Evolutionary conservation across 2,888 invertebrate species (phyloP), one percentile per base, ranked within the genome.

Genomic region (Uloborus plumipes): DNA sequence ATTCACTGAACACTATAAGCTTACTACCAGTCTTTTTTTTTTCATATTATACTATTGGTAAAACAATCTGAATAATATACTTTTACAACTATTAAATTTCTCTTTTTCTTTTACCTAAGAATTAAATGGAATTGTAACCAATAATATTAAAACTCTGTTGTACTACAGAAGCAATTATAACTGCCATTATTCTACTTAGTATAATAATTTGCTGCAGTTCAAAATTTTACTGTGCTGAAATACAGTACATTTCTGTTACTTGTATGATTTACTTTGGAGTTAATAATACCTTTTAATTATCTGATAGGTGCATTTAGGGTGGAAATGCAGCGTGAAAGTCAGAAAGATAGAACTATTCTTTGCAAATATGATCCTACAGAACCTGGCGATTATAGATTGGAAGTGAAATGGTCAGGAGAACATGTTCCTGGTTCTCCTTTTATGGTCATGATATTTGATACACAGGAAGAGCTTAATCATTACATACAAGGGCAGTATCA

Each of bases 301-400:
- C 11, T 65, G 18, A 1, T 87, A 92, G 92, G 99, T 84, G 99
- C 99, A n/a, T 99, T 99, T 91, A 93, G 98, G 86, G 99, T 99
- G 9, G 99, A 99, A 90, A 99, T 99, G 99, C 98, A 98, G 89
- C 91, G 99, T 18, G 99, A 99, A 90, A 97, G 94, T 88, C 98
- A 98, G 90, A 97, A 98, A 89, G 99, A 99, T 89, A 92, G 99
- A 86, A 98, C 98, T 59, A 99, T 99, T 89, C 91, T 98, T 75
- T 99, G 99, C 92, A 96, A 96, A 91, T 98, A 95, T 89, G 98
- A 99, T 89, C 99, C 99, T 81, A 97, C 97, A 73, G 99, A 99
- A 89, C 98, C 98, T 4, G 99, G 99, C 50, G 98, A 99, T 90
- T 99, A 99, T 90, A 92, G 98, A 84, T 96, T 99, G 61, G 97